Base-by-base conservation (phyloP, 2,888 invertebrate species). In the Ptychoptera contaminata region DNA sequence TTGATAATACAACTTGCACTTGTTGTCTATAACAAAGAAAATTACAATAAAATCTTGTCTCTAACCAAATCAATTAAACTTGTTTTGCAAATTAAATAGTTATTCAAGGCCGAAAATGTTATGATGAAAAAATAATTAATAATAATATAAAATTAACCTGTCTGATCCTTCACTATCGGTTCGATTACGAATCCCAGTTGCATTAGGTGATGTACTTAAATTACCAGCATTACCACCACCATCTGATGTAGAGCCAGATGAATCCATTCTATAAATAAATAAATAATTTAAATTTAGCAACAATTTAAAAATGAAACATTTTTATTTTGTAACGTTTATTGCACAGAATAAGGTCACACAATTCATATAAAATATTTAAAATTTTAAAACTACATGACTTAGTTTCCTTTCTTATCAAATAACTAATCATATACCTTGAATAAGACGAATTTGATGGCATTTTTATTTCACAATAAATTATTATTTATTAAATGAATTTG, bases 111-210 rank as follows among this genome's bases (percentile, higher is more conserved):
- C 8, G 30, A 30, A 9, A 8, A 30, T 8, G 6, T 8, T 30
- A 30, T 30, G 9, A 30, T 9, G 6, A 30, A 30, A 30, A 30
- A 6, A 30, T 8, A 30, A 8, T 32, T 11, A 11, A 7, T 7
- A 8, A 32, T 7, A 7, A 11, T 7, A 32, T 2, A 32, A 12
- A 30, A 48, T 51, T 43, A 50, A 60, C 60, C 55, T 61, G 41
- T 62, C 63, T 3, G 64, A 63, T 46, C 61, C 57, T 50, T 65
- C 65, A 46, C 64, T 65, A 29, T 64, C 65, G 10, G 63, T 63
- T 31, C 63, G 57, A 15, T 56, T 48, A n/a, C 61, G 53, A 8
- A 51, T 40, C 44, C 49, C 51, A 7, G 50, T 49, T 16, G 51
- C 46, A 39, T 50, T 51, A 4, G 53, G 51, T 6, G 54, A 53